Conservation (phyloP, 2,113 vertebrate genomes). For the Campylomormyrus numenius region DNA sequence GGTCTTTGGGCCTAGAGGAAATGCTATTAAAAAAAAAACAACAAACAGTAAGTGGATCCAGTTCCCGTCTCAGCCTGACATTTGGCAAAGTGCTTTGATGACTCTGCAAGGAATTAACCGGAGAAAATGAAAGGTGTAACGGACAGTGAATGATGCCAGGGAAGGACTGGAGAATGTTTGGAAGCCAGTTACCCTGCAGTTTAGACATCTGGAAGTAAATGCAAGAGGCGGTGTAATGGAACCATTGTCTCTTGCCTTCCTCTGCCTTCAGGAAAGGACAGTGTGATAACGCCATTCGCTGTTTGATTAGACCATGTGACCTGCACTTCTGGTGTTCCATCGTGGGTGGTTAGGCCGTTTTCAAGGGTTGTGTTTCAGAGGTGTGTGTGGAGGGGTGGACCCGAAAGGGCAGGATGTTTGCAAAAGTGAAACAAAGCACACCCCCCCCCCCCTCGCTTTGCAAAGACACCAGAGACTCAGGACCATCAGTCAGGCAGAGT, state of each 20-base stretch:
- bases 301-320: conserved; percentile 40
- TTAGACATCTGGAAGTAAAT: neutral
- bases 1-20: conserved; percentile 62
- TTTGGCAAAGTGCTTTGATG: conserved; percentile 51
- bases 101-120: conserved; percentile 49
- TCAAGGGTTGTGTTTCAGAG: neutral
- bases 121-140: conserved; percentile 38
- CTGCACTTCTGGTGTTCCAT: neutral
- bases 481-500: conserved; percentile 11
- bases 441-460: neutral
- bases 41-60: conserved; percentile 50
- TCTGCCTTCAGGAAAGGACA: neutral
- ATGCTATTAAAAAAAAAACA: conserved; percentile 60
- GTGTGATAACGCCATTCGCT: neutral
- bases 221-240: neutral
- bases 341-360: neutral
- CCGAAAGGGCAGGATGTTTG: conserved; percentile 14
- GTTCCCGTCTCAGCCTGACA: conserved; percentile 63
- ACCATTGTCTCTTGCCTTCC: neutral
- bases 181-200: neutral
- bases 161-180: neutral
- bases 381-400: neutral
- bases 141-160: conserved; percentile 34
- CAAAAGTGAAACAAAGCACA: neutral
- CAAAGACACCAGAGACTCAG: conserved; percentile 15